Conservation (phyloP, 2,888 invertebrate genomes). For the Drosophila parthenogenetica region DNA sequence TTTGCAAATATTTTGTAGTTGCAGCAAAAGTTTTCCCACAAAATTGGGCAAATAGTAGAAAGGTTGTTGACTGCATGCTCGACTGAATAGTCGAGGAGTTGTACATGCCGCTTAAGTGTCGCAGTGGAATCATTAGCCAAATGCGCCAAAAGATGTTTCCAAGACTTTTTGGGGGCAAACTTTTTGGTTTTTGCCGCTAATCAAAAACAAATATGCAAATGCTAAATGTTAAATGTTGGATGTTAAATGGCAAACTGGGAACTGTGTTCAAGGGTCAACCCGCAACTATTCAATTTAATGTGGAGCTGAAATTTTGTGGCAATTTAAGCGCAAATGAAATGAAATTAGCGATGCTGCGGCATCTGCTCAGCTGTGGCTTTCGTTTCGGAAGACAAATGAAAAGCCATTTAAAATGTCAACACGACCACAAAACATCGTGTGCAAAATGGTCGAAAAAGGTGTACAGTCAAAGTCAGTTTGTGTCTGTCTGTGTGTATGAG, state of each 20-base stretch:
- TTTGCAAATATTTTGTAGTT: constrained; percentile 68
- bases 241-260: constrained; percentile 10
- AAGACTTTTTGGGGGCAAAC: constrained; percentile 34
- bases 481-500: constrained; percentile 11
- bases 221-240: constrained; percentile 22
- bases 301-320: constrained; percentile 56
- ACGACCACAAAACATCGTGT: constrained; percentile 78
- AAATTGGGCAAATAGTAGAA: not conserved
- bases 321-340: constrained; percentile 69
- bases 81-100: not conserved
- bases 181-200: constrained; percentile 37
- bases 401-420: constrained; percentile 80
- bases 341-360: constrained; percentile 69
- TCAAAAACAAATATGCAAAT: constrained; percentile 51
- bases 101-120: constrained; percentile 44
- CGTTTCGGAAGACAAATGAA: constrained; percentile 65
- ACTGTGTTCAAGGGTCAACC: constrained; percentile 35
- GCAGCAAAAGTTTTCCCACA: constrained; percentile 53
- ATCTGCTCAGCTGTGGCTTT: constrained; percentile 30
- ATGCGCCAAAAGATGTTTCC: constrained; percentile 47
- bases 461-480: constrained; percentile 32
- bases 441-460: constrained; percentile 77
- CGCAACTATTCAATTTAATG: constrained; percentile 59
- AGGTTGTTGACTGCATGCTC: constrained; percentile 24
- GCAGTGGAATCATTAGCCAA: constrained; percentile 51